Evolutionary conservation across 1,140 invertebrate species (phyloP), one percentile per base, ranked within the genome.

Genomic region (Goniozus legneri): DNA sequence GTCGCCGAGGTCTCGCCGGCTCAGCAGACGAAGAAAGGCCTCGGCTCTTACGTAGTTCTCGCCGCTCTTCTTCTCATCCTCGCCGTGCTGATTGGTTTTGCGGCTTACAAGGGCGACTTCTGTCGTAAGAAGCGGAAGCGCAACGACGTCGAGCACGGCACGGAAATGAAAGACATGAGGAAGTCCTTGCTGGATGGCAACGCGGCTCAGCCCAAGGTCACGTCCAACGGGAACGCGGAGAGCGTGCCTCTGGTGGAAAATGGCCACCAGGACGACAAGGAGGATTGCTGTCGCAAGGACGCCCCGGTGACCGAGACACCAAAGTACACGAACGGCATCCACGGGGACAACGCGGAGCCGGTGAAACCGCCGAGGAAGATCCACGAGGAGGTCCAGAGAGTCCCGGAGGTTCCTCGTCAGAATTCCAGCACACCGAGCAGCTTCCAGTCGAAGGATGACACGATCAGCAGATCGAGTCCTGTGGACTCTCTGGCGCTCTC

Each of bases 101-200:
- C 71, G 1, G 70, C 71, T 1, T 76, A 73, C 47, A 75, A 70
- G 36, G 69, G 73, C 2, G 64, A 73, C 13, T 71, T 75, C 4
- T 76, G 74, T 31, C 48, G 50, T 8, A 72, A 62, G 19, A 67
- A 65, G 36, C 53, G 65, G 3, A 72, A 75, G 35, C 50, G 65
- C 0, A 48, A 45, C 6, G 64, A 76, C 18, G 46, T 68, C 0
- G 74, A 76, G 43, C 52, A 63, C n/a, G 73, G 73, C 0, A 75
- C 72, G 0, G 74, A 75, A 36, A 3, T 75, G 21, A 75, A 69
- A 19, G 74, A 76, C 37, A 64, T 76, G 59, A 64, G 62, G 30
- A 75, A 69, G 12, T 60, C 72, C 4, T 50, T 76, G 8, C 13
- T 76, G 4, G 65, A 76, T 2, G 51, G 40, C 0, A 71, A 67